These are phyloP conservation scores for Thinocorus orbignyianus DNA, from an alignment of 2,113 vertebrate species.

Conservation along the genomic window DNA sequence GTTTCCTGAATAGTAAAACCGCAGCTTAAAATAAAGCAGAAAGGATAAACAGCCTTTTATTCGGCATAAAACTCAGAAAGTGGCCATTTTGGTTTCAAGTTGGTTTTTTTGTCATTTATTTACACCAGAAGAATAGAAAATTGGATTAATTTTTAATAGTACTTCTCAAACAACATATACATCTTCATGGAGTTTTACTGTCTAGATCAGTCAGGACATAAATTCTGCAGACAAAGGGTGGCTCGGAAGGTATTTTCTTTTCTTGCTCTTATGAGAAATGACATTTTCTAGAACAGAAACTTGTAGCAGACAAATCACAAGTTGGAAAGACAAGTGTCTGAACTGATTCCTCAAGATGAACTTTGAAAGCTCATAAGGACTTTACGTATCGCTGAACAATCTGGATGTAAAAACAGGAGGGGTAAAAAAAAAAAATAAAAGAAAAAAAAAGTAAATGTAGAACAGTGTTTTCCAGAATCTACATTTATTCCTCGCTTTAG, in stretches of 20 bases:
- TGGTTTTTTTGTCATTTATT: constrained; percentile 32
- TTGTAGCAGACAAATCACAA: background rate
- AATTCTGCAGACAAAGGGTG: background rate
- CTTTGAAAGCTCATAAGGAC: background rate
- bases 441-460: background rate
- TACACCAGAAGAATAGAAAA: constrained; percentile 46
- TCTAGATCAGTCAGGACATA: background rate
- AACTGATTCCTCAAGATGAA: background rate
- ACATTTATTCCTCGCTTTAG: background rate
- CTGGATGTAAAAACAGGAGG: background rate
- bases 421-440: too few relatives aligned
- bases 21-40: constrained; percentile 14
- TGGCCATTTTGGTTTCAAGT: constrained; percentile 51
- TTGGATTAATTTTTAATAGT: constrained; percentile 64
- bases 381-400: rapidly evolving
- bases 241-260: background rate
- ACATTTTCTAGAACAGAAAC: background rate
- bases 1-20: constrained; percentile 74
- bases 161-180: constrained; percentile 42
- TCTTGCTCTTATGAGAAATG: background rate
- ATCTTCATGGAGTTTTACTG: constrained; percentile 36
- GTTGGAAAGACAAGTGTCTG: background rate
- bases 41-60: constrained; percentile 67
- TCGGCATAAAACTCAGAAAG: constrained; percentile 54
- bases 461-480: background rate